A percentile compares a stretch with the other conserved stretches of the same genome.
phyloP scores from a whole-genome alignment of 2,113 vertebrate genomes.

The Ploceus nigricollis region DNA sequence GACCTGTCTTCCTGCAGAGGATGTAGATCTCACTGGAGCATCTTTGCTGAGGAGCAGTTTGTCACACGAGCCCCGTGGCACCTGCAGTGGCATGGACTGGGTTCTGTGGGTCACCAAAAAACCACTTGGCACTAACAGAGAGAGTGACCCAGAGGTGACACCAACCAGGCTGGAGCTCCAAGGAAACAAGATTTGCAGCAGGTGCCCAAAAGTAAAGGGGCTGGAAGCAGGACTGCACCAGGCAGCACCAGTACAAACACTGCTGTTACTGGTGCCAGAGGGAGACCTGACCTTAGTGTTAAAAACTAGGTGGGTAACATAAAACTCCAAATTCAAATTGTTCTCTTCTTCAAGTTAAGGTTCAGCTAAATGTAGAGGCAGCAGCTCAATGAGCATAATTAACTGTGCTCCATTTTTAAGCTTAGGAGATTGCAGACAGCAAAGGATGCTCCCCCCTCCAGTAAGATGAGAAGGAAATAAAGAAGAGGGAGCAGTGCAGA shows the following conservation, averaged over 20 bases:
- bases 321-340: neutral
- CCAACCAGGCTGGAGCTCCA: neutral
- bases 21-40: neutral
- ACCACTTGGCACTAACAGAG: fast-evolving
- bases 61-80: neutral
- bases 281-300: neutral
- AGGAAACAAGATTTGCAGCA: neutral
- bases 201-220: neutral
- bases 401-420: neutral
- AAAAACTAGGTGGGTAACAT: fast-evolving
- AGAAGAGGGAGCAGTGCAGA: neutral
- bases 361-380: neutral
- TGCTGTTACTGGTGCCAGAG: neutral
- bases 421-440: neutral
- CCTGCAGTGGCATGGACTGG: neutral
- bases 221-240: neutral
- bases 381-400: neutral
- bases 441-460: neutral
- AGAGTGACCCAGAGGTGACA: neutral
- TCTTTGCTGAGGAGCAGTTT: neutral
- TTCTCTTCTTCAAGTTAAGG: neutral
- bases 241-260: neutral
- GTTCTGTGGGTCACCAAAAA: neutral
- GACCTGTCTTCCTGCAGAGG: neutral
- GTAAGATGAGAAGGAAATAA: neutral